Base-by-base conservation (phyloP, 1,140 invertebrate genomes). In the Antheraea pernyi region DNA sequence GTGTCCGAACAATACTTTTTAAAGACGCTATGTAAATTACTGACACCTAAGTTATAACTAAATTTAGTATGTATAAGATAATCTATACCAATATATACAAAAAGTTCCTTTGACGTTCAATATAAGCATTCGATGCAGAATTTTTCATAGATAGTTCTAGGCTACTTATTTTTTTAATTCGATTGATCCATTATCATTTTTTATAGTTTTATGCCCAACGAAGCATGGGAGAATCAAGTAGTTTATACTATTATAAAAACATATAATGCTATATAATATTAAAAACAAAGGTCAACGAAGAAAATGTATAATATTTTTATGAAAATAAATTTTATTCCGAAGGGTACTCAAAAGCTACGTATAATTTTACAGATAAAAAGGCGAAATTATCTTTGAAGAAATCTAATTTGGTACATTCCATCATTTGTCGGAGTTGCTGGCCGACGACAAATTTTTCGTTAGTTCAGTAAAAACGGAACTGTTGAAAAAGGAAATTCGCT, bases 401-500 rank as follows among this genome's bases (percentile, higher is more conserved):
- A 53, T 53, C 46, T 53, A n/a, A 53, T 53, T 53, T 13, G 46
- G 46, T 53, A 53, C 46, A 53, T 53, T 6, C 46, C 46, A n/a
- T 53, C 46, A 22, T 48, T 63, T 63, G 59, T 61, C 67, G n/a
- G 39, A 42, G 39, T 42, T 42, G 16, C 46, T 53, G 46, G 46
- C 46, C 58, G 53, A 48, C 67, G 66, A 59, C 60, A 71, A 69
- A 69, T 75, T 77, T 79, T 79, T 72, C 70, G 75, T 73, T 72
- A 60, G 64, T 42, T 61, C 42, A 46, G 65, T 75, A 82, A 82
- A 85, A 85, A 80, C 74, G 65, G 39, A 70, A 69, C 71, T 69
- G 73, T 76, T 75, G 79, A 78, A 83, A 79, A 77, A 80, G 77
- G 75, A 82, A 80, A 84, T 75, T 75, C 73, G 80, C 84, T 84